Conservation (phyloP, 2,113 vertebrate species). For the Camelus dromedarius region DNA sequence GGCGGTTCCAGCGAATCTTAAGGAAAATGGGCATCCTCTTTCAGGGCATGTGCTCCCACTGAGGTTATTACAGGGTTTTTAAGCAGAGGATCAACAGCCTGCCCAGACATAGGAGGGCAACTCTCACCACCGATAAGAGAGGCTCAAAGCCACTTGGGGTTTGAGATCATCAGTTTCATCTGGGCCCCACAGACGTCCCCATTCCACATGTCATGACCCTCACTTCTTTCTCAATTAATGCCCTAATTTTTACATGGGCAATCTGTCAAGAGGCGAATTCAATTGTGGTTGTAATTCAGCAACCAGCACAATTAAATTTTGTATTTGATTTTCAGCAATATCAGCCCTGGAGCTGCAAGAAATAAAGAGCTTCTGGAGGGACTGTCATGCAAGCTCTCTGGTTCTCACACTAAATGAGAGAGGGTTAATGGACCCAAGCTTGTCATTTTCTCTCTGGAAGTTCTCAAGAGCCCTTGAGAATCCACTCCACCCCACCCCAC, state of each 20-base stretch:
- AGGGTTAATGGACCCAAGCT: not conserved
- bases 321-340: not conserved
- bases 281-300: not conserved
- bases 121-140: fast-evolving
- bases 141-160: not conserved
- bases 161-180: not conserved
- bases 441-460: not conserved
- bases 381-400: not conserved
- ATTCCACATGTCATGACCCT: not conserved
- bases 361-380: not conserved
- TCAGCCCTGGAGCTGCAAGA: not conserved
- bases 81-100: not conserved
- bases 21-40: not conserved
- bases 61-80: not conserved
- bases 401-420: not conserved
- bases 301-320: not conserved
- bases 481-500: not conserved
- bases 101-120: not conserved
- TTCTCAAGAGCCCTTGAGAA: not conserved
- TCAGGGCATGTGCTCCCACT: not conserved
- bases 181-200: not conserved
- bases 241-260: not conserved
- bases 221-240: not conserved
- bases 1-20: not conserved
- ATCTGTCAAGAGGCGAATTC: not conserved